Evolutionary conservation across 1,140 invertebrate genomes (phyloP), one percentile per base, ranked within the genome.

Genomic region (Propsilocerus akamusi): DNA sequence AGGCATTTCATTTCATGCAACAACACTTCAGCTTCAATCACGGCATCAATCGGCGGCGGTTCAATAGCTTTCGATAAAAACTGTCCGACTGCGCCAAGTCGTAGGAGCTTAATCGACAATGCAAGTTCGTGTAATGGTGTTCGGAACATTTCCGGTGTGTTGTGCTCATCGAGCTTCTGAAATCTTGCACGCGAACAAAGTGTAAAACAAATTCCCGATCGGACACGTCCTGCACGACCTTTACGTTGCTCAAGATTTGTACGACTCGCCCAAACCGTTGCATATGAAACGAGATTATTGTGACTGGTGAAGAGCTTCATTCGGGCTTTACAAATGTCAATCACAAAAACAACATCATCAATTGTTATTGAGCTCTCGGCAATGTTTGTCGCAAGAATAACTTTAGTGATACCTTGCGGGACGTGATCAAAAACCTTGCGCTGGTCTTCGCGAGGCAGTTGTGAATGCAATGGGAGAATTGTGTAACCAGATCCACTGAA

Each of bases 281-380:
- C 87, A 61, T 96, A 92, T 57, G 89, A 92, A 0, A 88, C 91
- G 76, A 97, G 85, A 65, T 97, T 97, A 59, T 92, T 94, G 59
- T 95, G 89, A 0, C 90, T 89, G 1, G 91, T 91, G 59, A 94
- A 97, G 32, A 94, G 70, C 59, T 96, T 97, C 73, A 94, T 87
- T 61, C 96, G 96, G 0, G 90, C 86, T 68, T 94, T 94, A 61
- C 92, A 93, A 28, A 83, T 84, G 65, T 97, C 92, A 56, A 97
- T 86, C 1, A 97, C 93, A 65, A 85, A 96, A 2, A 97, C 92
- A 6, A 97, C 85, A 63, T 97, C 93, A 61, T 97, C 86, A 54
- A 97, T 97, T 5, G 93, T 97, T 47, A 97, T 92, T 6, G 91
- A 92, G 0, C 88, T 90, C 70, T 95, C 90, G 0, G 89, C 89